A percentile compares a stretch with the other conserved stretches of the same genome.
Evolutionary conservation across 2,888 invertebrate genomes (phyloP).

Genomic region (Dolichopus griseipennis): DNA sequence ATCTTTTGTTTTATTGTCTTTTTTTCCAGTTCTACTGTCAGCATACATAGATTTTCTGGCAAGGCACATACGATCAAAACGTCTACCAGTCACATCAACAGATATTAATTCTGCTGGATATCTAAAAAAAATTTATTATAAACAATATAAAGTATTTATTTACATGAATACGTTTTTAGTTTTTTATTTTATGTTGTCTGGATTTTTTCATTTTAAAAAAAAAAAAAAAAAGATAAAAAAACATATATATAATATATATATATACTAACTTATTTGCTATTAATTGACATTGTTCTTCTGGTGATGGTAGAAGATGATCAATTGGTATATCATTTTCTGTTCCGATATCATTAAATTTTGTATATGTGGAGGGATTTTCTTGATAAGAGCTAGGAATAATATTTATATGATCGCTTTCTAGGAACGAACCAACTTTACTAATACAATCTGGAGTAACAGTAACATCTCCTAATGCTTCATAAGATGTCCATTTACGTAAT

Average conservation of each 20-base stretch:
- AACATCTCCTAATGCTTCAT: slow-evolving; percentile 58
- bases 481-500: slow-evolving; percentile 75
- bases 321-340: slow-evolving; percentile 51
- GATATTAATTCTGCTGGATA: slow-evolving; percentile 81
- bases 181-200: not conserved
- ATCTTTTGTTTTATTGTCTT: slow-evolving; percentile 38
- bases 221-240: not conserved
- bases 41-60: slow-evolving; percentile 66
- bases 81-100: slow-evolving; percentile 79
- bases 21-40: slow-evolving; percentile 21
- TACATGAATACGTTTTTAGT: not conserved
- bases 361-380: slow-evolving; percentile 8
- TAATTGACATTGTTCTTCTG: slow-evolving; percentile 75
- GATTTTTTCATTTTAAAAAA: too few species aligned
- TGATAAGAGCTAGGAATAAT: not conserved
- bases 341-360: slow-evolving; percentile 11
- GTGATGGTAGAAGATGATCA: slow-evolving; percentile 78
- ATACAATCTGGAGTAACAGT: slow-evolving; percentile 71
- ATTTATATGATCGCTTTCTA: not conserved
- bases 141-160: not conserved
- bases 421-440: slow-evolving; percentile 46
- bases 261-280: slow-evolving; percentile 69
- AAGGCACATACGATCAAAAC: slow-evolving; percentile 82
- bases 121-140: slow-evolving; percentile 45
- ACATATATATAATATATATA: too few species aligned